Conservation (phyloP, 2,888 invertebrate genomes). For the Perizoma affinitatum region DNA sequence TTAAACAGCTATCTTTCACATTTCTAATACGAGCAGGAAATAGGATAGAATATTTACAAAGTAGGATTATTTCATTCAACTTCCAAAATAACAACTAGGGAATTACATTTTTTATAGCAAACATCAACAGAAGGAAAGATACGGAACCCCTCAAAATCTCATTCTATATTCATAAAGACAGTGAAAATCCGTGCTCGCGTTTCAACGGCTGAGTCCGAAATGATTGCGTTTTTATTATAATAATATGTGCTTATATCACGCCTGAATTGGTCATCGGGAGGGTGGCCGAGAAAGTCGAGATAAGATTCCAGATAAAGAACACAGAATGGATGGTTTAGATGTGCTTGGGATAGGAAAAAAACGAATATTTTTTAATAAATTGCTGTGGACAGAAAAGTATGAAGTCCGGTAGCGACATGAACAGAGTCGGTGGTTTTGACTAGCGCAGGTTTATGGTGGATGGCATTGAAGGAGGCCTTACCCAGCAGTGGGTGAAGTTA, state of each 20-base stretch:
- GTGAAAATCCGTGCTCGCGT: slow-evolving; percentile 35
- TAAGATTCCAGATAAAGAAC: slow-evolving; percentile 40
- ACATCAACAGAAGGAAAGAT: slow-evolving; percentile 15
- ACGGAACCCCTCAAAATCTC: slow-evolving; percentile 26
- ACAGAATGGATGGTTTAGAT: slow-evolving; percentile 11
- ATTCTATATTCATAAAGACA: slow-evolving; percentile 33
- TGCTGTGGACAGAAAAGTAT: too few relatives aligned
- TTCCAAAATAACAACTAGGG: not conserved
- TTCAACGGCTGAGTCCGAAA: slow-evolving; percentile 41
- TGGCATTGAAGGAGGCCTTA: too few relatives aligned
- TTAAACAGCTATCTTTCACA: too few relatives aligned
- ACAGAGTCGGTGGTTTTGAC: too few relatives aligned
- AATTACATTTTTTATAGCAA: slow-evolving; percentile 16
- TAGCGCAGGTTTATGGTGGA: too few relatives aligned
- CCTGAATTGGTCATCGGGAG: slow-evolving; percentile 55
- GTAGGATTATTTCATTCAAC: not conserved
- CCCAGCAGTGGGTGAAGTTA: too few relatives aligned
- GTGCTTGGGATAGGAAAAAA: slow-evolving; percentile 24
- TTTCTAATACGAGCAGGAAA: too few relatives aligned
- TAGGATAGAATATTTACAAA: too few relatives aligned
- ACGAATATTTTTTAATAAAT: not conserved
- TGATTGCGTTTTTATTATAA: slow-evolving; percentile 57
- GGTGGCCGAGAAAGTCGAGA: slow-evolving; percentile 48
- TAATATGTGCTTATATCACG: slow-evolving; percentile 46
- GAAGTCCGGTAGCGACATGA: too few relatives aligned